Evolutionary conservation across 2,113 vertebrate species (phyloP).

Genomic region (Rhynchomys soricoides): DNA sequence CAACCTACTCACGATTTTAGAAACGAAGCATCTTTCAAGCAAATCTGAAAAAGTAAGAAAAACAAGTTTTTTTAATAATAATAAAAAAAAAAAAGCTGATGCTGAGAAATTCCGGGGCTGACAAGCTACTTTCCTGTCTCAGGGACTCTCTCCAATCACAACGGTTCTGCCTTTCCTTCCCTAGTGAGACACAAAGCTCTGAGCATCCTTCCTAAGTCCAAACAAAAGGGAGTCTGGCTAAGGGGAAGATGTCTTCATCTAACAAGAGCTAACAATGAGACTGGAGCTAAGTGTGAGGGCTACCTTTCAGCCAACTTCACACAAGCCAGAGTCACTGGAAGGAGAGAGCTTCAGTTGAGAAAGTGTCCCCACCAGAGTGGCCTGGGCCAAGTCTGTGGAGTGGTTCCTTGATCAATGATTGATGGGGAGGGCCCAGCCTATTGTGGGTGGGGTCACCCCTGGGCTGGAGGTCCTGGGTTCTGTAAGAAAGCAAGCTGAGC

Average conservation of each 20-base stretch:
- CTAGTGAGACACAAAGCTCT: not conserved
- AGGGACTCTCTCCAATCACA: not conserved
- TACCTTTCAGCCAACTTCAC: not conserved
- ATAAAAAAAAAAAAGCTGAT: not conserved
- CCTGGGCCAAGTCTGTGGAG: not conserved
- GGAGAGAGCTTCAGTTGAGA: not conserved
- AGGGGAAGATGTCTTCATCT: not conserved
- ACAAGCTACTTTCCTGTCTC: conserved; percentile 5
- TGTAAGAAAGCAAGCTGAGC: not conserved
- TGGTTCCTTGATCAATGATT: not conserved
- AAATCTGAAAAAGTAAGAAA: conserved; percentile 88
- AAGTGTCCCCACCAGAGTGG: not conserved
- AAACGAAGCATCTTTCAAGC: conserved; percentile 91
- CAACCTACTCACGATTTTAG: conserved; percentile 88
- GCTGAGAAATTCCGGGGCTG: not conserved
- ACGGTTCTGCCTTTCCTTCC: not conserved
- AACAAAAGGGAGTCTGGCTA: not conserved
- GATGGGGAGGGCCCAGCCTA: not conserved
- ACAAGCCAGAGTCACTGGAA: not conserved
- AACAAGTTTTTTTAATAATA: not conserved
- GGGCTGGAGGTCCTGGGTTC: not conserved
- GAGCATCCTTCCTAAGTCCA: not conserved
- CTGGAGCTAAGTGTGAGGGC: not conserved
- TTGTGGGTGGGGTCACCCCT: not conserved
- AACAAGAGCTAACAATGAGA: not conserved